Evolutionary conservation across 2,888 invertebrate genomes (phyloP), one percentile per base, ranked within the genome.

Genomic region (Strigamia crassipes): DNA sequence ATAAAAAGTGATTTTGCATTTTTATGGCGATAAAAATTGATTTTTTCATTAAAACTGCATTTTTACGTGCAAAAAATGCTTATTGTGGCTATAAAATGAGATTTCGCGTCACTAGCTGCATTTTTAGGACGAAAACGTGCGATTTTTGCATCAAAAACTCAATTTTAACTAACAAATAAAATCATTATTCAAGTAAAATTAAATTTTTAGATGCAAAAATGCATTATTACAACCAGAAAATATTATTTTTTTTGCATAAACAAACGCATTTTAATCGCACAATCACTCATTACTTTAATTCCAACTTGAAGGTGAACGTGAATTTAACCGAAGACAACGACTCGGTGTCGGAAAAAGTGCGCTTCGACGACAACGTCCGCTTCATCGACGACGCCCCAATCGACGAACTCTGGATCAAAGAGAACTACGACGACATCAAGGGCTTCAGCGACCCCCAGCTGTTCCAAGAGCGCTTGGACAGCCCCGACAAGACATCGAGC

Each of bases 361-460:
- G 91, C 82, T 92, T 92, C 85, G 92, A 92, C 85, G 91, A 91
- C 86, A 91, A 91, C 84, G 90, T 92, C 82, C 91, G 91, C 85
- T 90, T 91, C 85, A 90, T 91, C 81, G 84, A 85, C 79, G 83
- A 83, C 78, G 80, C 80, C 13, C 81, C 80, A 4, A 42, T 42
- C 18, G 82, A 81, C 27, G 83, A 83, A 21, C 21, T 38, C 4
- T 61, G 81, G 23, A 34, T 38, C 38, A 34, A 56, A 18, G 61
- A 66, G 6, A 27, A 18, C 42, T n/a, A 51, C 51, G 31, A 51
- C 21, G 56, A 46, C n/a, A 15, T 41, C 3, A 42, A 80, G 23
- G 73, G 61, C 1, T 34, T 73, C 13, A 66, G 38, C n/a, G 51
- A 56, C n/a, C 31, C 34, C 0, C 27, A 23, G 10, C 81, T 66